Conservation (phyloP, 2,888 invertebrate species). For the Hipparchia sbordonii region DNA sequence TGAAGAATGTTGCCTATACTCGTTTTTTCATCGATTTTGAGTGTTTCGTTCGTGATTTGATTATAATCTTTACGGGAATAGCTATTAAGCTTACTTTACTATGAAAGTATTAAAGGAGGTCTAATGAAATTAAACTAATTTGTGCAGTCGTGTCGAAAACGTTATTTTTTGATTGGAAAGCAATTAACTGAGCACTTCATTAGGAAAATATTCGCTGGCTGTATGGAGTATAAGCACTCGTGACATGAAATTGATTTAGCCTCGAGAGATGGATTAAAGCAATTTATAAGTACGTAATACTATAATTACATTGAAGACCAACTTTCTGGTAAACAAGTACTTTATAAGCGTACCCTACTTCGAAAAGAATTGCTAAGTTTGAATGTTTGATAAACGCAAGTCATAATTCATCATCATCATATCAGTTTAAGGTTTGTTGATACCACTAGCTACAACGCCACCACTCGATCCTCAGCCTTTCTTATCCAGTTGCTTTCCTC, state of each 20-base stretch:
- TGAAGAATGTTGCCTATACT: constrained; percentile 66
- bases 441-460: too few species aligned
- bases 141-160: constrained; percentile 59
- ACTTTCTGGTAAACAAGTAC: background rate
- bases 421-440: too few species aligned
- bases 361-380: background rate
- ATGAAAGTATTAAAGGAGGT: constrained; percentile 27
- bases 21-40: constrained; percentile 60
- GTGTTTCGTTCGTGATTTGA: constrained; percentile 23
- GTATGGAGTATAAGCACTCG: constrained; percentile 26
- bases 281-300: background rate
- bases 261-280: constrained; percentile 30
- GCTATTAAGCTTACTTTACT: constrained; percentile 28
- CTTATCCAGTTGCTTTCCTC: too few species aligned
- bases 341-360: background rate
- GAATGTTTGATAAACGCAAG: background rate
- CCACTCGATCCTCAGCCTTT: too few species aligned
- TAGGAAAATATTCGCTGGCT: constrained; percentile 36
- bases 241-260: background rate
- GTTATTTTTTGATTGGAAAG: constrained; percentile 50
- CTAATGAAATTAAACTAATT: constrained; percentile 65
- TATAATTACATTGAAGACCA: background rate
- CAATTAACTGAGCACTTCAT: constrained; percentile 57
- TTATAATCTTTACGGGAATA: constrained; percentile 20
- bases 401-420: too few species aligned